Percentiles rank a stretch among this genome's conserved stretches.
These are phyloP conservation scores for Trisateles emortualis DNA, from an alignment of 2,888 invertebrate genomes.

Conservation along the genomic window DNA sequence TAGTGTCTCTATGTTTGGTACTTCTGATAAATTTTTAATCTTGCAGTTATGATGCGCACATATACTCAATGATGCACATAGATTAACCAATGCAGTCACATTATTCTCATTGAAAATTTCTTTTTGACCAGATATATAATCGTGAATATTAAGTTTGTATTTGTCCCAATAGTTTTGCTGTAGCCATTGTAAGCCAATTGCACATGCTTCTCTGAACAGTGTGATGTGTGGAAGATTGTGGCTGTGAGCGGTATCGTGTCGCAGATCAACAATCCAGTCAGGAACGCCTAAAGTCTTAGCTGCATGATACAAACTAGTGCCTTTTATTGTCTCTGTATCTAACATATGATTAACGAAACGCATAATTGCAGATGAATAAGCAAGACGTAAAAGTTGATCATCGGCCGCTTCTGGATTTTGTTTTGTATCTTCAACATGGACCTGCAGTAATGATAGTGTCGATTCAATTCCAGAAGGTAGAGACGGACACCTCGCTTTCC, in stretches of 20 bases:
- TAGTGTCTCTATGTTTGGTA: constrained; percentile 66
- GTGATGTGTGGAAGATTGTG: constrained; percentile 89
- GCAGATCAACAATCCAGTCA: constrained; percentile 92
- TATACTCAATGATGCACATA: constrained; percentile 74
- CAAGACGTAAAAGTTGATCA: constrained; percentile 83
- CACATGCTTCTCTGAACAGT: constrained; percentile 88
- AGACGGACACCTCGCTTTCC: constrained; percentile 86
- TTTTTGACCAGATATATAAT: constrained; percentile 69
- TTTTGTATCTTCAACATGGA: constrained; percentile 71
- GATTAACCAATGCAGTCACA: constrained; percentile 67
- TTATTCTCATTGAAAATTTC: constrained; percentile 55
- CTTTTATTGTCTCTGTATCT: constrained; percentile 84
- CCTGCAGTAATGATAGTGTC: constrained; percentile 86
- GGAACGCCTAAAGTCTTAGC: constrained; percentile 90
- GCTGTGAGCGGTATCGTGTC: constrained; percentile 93
- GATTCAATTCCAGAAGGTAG: constrained; percentile 88
- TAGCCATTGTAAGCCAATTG: constrained; percentile 90
- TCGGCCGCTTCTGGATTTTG: constrained; percentile 53
- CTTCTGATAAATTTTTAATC: constrained; percentile 72
- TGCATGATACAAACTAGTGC: constrained; percentile 84
- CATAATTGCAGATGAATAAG: constrained; percentile 89
- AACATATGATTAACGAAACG: constrained; percentile 89
- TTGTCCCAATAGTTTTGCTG: constrained; percentile 89
- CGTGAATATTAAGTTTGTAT: constrained; percentile 80
- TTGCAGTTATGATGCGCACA: constrained; percentile 70